Evolutionary conservation across 2,888 invertebrate species (phyloP).

Genomic region (Tenodera sinensis): DNA sequence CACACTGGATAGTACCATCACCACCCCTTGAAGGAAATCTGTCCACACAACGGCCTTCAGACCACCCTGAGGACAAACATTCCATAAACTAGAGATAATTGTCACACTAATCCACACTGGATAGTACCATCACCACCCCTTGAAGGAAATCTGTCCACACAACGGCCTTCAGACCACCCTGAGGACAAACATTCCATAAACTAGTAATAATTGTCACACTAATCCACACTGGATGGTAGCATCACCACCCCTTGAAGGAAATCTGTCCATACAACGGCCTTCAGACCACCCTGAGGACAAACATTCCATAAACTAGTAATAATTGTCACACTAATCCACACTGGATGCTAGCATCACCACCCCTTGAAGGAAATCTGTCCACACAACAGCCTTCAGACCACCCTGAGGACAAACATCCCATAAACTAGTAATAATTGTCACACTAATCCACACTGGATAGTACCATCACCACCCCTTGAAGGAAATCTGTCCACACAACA

Average conservation of each 20-base stretch:
- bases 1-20: constrained; percentile 18
- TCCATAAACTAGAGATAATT: too few species aligned
- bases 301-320: too few species aligned
- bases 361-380: constrained; percentile 25
- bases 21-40: constrained; percentile 21
- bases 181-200: background rate
- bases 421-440: too few species aligned
- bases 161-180: constrained; percentile 26
- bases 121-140: constrained; percentile 17
- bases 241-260: constrained; percentile 23
- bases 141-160: constrained; percentile 26
- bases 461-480: constrained; percentile 22
- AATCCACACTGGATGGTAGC: constrained; percentile 17
- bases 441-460: constrained; percentile 17
- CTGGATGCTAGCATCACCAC: constrained; percentile 20
- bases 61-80: constrained; percentile 6
- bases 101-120: too few species aligned
- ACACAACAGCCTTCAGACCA: constrained; percentile 25
- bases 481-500: constrained; percentile 26
- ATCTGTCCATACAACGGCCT: constrained; percentile 27
- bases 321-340: too few species aligned
- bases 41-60: constrained; percentile 27
- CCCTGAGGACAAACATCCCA: background rate
- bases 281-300: constrained; percentile 15
- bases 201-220: too few species aligned